phyloP scores from a whole-genome alignment of 2,113 vertebrate species.

The Pholis gunnellus region DNA sequence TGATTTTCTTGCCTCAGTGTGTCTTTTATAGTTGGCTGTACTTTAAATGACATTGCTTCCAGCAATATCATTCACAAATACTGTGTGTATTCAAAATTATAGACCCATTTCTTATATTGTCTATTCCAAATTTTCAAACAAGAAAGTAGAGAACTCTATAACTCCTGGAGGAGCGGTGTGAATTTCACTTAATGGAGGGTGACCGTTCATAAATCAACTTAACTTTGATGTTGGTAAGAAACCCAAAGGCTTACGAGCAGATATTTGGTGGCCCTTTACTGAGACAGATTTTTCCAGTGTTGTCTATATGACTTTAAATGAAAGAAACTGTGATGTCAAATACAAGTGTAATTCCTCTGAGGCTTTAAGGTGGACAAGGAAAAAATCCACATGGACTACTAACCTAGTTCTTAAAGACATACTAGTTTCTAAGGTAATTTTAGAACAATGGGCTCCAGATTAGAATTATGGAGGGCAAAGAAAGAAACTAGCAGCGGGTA shows the following conservation, averaged over 20 bases:
- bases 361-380: constrained; percentile 28
- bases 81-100: not conserved
- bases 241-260: not conserved
- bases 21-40: not conserved
- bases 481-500: constrained; percentile 42
- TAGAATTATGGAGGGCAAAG: constrained; percentile 49
- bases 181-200: not conserved
- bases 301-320: constrained; percentile 1
- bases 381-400: constrained; percentile 69
- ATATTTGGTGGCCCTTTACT: not conserved
- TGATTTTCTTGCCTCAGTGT: not conserved
- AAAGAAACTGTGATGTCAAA: constrained; percentile 23
- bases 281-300: not conserved
- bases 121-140: not conserved
- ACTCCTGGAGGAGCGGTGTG: not conserved
- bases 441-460: constrained; percentile 72
- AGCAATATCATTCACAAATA: not conserved
- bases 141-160: not conserved
- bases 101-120: not conserved
- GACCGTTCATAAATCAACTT: not conserved
- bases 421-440: constrained; percentile 57
- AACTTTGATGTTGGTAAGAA: not conserved
- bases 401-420: constrained; percentile 74
- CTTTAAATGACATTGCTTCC: not conserved
- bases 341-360: constrained; percentile 17